Conservation (phyloP, 2,113 vertebrate species). For the Chrysochloris asiatica region DNA sequence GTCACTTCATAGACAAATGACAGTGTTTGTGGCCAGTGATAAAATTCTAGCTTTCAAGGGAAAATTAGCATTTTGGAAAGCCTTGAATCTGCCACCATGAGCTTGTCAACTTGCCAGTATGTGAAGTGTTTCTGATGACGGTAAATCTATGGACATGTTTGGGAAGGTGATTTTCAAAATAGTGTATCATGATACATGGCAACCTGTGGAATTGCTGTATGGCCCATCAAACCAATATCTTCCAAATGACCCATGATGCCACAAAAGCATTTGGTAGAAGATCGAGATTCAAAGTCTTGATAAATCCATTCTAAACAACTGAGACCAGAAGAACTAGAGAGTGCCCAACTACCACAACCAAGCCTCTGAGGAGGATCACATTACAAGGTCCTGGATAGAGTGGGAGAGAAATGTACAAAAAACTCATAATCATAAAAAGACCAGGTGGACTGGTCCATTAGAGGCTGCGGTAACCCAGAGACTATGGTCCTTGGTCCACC, state of each 20-base stretch:
- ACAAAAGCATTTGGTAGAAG: background rate
- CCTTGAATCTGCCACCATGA: too few species aligned
- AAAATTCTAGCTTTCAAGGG: background rate
- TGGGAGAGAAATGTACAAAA: too few species aligned
- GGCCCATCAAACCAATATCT: background rate
- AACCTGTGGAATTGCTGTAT: background rate
- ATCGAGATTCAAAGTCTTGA: background rate
- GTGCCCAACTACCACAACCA: too few species aligned
- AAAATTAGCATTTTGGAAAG: conserved; percentile 19
- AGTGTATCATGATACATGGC: background rate
- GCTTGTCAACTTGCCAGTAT: background rate
- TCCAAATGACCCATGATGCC: background rate
- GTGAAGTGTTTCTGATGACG: background rate
- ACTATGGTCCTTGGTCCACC: too few species aligned
- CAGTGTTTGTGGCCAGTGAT: background rate
- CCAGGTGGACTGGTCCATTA: too few species aligned
- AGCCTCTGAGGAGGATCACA: too few species aligned
- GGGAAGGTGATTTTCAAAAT: background rate
- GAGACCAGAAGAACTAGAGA: too few species aligned
- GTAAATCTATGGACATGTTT: background rate
- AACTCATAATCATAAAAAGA: too few species aligned
- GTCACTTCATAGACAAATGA: background rate
- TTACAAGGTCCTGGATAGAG: too few species aligned
- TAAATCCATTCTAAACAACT: too few species aligned
- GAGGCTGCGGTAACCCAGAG: too few species aligned